These are phyloP conservation scores for Stenurella melanura DNA, from an alignment of 2,888 invertebrate species.

Conservation along the genomic window DNA sequence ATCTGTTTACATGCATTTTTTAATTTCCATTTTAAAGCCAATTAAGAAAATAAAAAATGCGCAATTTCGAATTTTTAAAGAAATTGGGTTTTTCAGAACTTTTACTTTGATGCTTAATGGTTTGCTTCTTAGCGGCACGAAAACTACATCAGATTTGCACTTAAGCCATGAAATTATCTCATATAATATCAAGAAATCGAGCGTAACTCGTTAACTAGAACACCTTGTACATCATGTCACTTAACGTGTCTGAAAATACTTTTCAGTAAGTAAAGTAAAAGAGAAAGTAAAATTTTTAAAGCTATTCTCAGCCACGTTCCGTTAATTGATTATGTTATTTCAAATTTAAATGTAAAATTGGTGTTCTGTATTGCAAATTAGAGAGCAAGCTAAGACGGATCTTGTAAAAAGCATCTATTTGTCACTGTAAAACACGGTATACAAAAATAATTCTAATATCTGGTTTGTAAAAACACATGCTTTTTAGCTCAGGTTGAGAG, in stretches of 20 bases:
- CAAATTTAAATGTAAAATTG: slow-evolving; percentile 56
- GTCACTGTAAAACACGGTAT: slow-evolving; percentile 56
- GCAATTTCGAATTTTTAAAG: no score
- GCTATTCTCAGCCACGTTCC: not conserved
- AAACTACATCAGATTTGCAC: no score
- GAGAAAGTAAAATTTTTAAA: not conserved
- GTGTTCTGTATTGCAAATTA: slow-evolving; percentile 57
- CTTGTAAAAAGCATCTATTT: slow-evolving; percentile 59
- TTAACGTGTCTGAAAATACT: not conserved
- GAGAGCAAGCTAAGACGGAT: slow-evolving; percentile 48
- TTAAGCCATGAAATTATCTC: no score
- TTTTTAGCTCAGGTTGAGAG: slow-evolving; percentile 64
- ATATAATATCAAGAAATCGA: no score
- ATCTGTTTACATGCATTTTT: no score
- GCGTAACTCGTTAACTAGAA: no score
- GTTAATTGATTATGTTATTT: slow-evolving; percentile 53
- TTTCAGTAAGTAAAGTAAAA: not conserved
- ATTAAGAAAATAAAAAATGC: no score
- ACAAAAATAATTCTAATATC: slow-evolving; percentile 54
- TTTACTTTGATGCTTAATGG: no score
- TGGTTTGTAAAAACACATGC: slow-evolving; percentile 58
- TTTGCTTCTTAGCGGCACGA: no score
- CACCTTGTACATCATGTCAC: not conserved
- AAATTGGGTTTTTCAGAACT: no score
- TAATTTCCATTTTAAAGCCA: no score